phyloP scores from a whole-genome alignment of 2,888 invertebrate species.

The Danaus chrysippus region DNA sequence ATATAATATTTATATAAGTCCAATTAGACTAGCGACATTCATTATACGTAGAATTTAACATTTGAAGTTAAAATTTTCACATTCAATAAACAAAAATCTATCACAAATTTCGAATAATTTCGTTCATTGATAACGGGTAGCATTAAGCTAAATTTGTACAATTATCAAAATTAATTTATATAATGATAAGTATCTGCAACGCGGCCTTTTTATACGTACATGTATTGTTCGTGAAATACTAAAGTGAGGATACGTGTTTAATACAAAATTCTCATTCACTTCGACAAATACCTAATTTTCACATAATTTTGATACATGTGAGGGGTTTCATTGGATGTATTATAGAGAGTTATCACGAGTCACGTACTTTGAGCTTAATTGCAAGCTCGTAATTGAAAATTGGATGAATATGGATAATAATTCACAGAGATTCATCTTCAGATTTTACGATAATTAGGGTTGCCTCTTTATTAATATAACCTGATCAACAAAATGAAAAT shows the following conservation, averaged over 20 bases:
- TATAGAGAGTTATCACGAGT: conserved; percentile 12
- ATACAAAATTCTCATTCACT: conserved; percentile 7
- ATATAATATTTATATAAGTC: no score
- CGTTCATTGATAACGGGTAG: no score
- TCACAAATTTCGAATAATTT: no score
- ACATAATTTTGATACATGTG: conserved; percentile 10
- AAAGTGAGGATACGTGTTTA: background rate
- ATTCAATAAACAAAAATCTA: no score
- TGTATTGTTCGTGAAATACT: background rate
- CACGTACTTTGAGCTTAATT: conserved; percentile 22
- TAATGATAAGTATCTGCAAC: background rate
- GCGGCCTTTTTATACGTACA: background rate
- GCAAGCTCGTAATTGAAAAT: conserved; percentile 17
- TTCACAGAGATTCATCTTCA: conserved; percentile 8
- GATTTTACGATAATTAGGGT: conserved; percentile 14
- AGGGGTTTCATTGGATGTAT: conserved; percentile 6
- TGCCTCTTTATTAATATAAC: conserved; percentile 5
- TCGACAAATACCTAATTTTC: conserved; percentile 14
- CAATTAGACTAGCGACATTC: no score
- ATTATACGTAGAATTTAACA: no score
- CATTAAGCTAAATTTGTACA: no score
- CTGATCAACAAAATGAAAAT: conserved; percentile 14
- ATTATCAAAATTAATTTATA: no score
- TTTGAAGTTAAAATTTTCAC: no score
- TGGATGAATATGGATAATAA: conserved; percentile 15